Conservation (phyloP, 2,888 invertebrate species). For the Phalangium opilio region DNA sequence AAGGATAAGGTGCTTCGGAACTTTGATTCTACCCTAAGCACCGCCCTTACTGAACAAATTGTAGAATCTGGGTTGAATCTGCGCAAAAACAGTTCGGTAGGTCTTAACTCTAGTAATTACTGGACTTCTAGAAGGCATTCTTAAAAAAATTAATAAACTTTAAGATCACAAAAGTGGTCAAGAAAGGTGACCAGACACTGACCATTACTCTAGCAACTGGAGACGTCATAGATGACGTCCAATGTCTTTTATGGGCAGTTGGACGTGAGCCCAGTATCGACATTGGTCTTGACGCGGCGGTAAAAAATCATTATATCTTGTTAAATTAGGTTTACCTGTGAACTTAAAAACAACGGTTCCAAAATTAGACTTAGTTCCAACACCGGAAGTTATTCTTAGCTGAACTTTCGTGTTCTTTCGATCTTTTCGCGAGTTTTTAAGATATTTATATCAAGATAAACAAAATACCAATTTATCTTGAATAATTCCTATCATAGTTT, state of each 20-base stretch:
- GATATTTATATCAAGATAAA: too few relatives aligned
- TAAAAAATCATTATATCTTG: constrained; percentile 14
- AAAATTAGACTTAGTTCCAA: too few relatives aligned
- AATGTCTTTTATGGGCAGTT: constrained; percentile 38
- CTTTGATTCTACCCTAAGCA: constrained; percentile 35
- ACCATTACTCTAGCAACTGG: constrained; percentile 31
- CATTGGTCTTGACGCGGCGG: constrained; percentile 31
- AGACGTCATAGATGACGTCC: constrained; percentile 28
- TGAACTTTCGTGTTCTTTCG: too few relatives aligned
- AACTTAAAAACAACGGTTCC: too few relatives aligned
- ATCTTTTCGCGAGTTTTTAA: too few relatives aligned
- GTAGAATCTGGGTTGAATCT: constrained; percentile 33
- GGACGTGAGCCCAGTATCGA: constrained; percentile 35
- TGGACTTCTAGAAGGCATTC: too few relatives aligned
- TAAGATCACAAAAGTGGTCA: constrained; percentile 27
- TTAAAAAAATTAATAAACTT: too few relatives aligned
- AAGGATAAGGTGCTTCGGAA: constrained; percentile 35
- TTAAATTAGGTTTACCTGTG: constrained; percentile 21
- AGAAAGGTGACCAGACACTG: constrained; percentile 26
- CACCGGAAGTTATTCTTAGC: too few relatives aligned
- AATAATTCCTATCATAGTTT: too few relatives aligned
- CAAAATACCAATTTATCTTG: too few relatives aligned
- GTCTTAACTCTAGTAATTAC: too few relatives aligned
- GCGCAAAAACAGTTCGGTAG: constrained; percentile 24
- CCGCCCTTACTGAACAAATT: constrained; percentile 32